Base-by-base conservation (phyloP, 2,797 vertebrate genomes). In the Esox lucius region DNA sequence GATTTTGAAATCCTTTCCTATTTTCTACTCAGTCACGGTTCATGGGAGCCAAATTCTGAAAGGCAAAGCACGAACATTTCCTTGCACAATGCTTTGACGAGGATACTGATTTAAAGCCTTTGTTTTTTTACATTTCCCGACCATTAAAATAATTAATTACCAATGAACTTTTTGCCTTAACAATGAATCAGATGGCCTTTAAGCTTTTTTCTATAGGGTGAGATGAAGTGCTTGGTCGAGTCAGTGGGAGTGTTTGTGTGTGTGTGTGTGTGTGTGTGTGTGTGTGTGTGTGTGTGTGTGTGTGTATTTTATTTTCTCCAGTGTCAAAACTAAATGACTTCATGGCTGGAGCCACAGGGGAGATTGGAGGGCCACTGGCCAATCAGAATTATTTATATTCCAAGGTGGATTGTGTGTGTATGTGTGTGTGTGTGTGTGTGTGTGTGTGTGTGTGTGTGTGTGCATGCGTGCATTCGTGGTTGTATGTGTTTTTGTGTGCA, bases 371-470 rank as follows among this genome's bases (percentile, higher is more conserved):
- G 67, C 82, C 74, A 74, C 88, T 76, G 89, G 91, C 94, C 92
- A 93, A 91, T 91, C 77, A 80, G 88, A 95, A n/a, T n/a, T n/a
- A 96, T 95, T 93, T 94, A 95, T 95, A 95, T 93, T 94, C 90
- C 82, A 74, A 78, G 90, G 87, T 75, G 83, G 87, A 91, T 87
- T 84, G 87, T 28, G 39, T 26, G 68, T 0, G 19, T 12, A 19
- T 1, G 39, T 66, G 26, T 66, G 26, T 5, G 62, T 65, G 26
- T 65, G 26, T 8, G 61, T 26, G 22, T 3, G 61, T 19, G 17
- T 28, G 24, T 3, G 61, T 64, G 61, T 6, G 24, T 4, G 59
- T 26, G n/a, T 26, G 59, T 5, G 59, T 26, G 59, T 26, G 59
- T 62, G 22, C 26, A 59, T 26, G 59, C 26, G 59, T 26, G 56